A percentile compares a stretch with the other conserved stretches of the same genome.
These are phyloP conservation scores for Sebastiscus albofasciatus DNA, from an alignment of 2,797 vertebrate species.

Conservation along the genomic window DNA sequence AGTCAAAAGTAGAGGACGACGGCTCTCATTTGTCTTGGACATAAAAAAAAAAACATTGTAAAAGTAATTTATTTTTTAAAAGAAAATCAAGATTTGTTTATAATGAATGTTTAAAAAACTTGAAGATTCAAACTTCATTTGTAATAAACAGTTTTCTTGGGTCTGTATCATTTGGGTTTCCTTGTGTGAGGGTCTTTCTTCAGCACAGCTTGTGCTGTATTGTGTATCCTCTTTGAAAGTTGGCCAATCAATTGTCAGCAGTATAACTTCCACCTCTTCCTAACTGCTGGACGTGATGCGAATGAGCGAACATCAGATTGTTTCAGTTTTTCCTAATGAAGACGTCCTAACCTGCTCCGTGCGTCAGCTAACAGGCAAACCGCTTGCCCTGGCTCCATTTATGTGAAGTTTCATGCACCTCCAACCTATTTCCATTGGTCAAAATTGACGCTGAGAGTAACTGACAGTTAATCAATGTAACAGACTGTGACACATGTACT, in stretches of 20 bases:
- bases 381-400: fast-evolving
- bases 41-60: background rate
- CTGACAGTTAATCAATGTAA: background rate
- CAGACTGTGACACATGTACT: background rate
- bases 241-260: background rate
- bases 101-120: background rate
- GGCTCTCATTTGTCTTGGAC: background rate
- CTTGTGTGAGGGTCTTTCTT: background rate
- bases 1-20: background rate
- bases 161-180: background rate
- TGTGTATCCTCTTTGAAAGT: background rate
- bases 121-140: background rate
- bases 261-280: background rate
- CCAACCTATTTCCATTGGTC: too few species aligned
- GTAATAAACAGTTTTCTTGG: background rate
- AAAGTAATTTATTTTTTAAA: background rate
- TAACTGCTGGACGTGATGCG: too few species aligned
- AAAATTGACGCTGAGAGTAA: too few species aligned
- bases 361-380: too few species aligned
- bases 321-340: too few species aligned
- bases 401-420: too few species aligned
- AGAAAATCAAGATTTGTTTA: background rate
- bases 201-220: background rate
- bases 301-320: too few species aligned
- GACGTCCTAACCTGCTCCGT: too few species aligned